A percentile compares a stretch with the other conserved stretches of the same genome.
These are phyloP conservation scores for Lasius fuliginosus DNA, from an alignment of 2,888 invertebrate species.

Conservation along the genomic window DNA sequence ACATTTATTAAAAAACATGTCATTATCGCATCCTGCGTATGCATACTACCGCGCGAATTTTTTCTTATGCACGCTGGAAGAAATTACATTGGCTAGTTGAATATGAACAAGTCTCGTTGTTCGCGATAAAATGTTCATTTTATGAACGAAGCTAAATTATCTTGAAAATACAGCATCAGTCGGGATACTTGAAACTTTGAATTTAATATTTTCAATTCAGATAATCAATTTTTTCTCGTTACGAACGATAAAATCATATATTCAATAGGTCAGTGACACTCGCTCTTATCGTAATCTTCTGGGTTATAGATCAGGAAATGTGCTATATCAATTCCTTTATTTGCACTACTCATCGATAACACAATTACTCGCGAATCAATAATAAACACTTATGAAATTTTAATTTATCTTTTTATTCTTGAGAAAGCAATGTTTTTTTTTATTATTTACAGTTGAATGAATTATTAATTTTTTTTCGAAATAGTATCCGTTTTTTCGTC, in stretches of 20 bases:
- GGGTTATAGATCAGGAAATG: constrained; percentile 16
- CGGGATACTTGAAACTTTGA: no score
- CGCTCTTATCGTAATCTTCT: constrained; percentile 51
- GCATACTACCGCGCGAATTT: constrained; percentile 25
- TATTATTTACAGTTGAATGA: not conserved
- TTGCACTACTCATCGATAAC: constrained; percentile 45
- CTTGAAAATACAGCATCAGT: no score
- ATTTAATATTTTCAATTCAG: not conserved
- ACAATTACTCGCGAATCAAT: constrained; percentile 16
- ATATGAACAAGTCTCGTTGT: constrained; percentile 7
- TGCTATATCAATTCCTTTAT: constrained; percentile 55
- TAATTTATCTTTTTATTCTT: not conserved
- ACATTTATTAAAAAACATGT: constrained; percentile 47
- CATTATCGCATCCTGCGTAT: constrained; percentile 24
- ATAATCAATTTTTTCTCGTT: not conserved
- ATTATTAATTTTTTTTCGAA: not conserved
- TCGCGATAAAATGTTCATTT: not conserved
- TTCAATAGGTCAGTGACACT: constrained; percentile 54
- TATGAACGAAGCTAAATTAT: not conserved
- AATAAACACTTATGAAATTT: not conserved
- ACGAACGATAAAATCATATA: not conserved
- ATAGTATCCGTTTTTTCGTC: not conserved
- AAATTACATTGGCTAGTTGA: not conserved
- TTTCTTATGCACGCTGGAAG: not conserved
- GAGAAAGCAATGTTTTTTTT: not conserved